Evolutionary conservation across 2,888 invertebrate species (phyloP), one percentile per base, ranked within the genome.

Genomic region (Polydrusus pterygomalis): DNA sequence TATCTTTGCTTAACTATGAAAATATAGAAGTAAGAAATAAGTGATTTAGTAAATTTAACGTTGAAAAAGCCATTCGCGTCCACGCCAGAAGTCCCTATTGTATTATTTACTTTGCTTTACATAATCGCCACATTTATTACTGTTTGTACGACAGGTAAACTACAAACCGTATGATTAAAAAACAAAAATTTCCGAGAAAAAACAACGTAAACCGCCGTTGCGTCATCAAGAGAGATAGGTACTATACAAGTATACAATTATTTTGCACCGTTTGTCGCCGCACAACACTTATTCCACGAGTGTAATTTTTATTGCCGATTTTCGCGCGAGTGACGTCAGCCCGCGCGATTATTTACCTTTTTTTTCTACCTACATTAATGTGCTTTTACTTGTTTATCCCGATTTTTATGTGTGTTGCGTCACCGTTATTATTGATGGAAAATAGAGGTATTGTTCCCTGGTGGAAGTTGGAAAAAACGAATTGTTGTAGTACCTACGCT

Each of bases 121-220:
- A 40, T n/a, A 25, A n/a, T 25, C 5, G 5, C 5, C 25, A 25
- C 25, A 25, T 25, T 25, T 2, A 45, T 45, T n/a, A 45, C n/a
- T 45, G 45, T 45, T 45, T 45, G 47, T 18, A 18, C 30, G 30
- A 2, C 30, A 54, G n/a, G 30, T 54, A 30, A 54, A 54, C 25
- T 54, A 25, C 25, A n/a, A 47, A n/a, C 15, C 17, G n/a, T 54
- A 11, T 6, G 17, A 60, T 17, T 17, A 38, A 17, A 58, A 38
- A 60, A 60, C 54, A 60, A 60, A 60, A 60, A 38, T 60, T 60
- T 60, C 58, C 58, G 11, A 34, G 58, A 60, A 60, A 38, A 54
- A 47, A 60, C 17, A 54, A 60, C 38, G 58, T 38, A 60, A 34
- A 8, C 0, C 15, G 7, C 5, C 15, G 25, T 60, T 60, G 17